A percentile compares a stretch with the other conserved stretches of the same genome.
Evolutionary conservation across 1,140 invertebrate genomes (phyloP).

Genomic region (Myzus persicae): DNA sequence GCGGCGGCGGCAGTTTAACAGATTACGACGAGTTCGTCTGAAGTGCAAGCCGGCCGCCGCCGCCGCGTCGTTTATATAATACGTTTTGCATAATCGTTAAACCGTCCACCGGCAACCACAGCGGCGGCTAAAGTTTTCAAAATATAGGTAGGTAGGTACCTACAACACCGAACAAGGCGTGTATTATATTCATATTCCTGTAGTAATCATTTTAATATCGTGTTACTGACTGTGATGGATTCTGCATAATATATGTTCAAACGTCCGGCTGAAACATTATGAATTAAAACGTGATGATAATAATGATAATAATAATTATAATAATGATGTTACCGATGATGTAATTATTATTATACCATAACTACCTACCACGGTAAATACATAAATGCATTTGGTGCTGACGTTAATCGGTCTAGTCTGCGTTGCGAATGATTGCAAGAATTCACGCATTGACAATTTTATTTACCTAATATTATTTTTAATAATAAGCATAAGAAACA

Average conservation of each 20-base stretch:
- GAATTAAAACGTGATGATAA: background rate
- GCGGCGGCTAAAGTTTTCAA: background rate
- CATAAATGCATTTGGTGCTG: too few relatives aligned
- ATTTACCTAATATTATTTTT: background rate
- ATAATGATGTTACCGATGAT: background rate
- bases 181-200: background rate
- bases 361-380: too few relatives aligned
- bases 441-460: background rate
- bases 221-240: background rate
- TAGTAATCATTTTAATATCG: background rate
- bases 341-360: background rate
- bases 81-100: constrained; percentile 6
- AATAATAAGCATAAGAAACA: too few relatives aligned
- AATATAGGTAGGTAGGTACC: background rate
- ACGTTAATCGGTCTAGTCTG: background rate
- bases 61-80: background rate
- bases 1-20: background rate
- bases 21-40: background rate
- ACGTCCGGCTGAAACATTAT: background rate
- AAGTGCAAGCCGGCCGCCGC: background rate
- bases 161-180: background rate
- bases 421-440: background rate
- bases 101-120: background rate
- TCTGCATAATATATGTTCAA: too few relatives aligned
- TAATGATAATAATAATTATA: too few relatives aligned